These are phyloP conservation scores for Mionectes olivaceus DNA, from an alignment of 2,797 vertebrate genomes.

Conservation along the genomic window DNA sequence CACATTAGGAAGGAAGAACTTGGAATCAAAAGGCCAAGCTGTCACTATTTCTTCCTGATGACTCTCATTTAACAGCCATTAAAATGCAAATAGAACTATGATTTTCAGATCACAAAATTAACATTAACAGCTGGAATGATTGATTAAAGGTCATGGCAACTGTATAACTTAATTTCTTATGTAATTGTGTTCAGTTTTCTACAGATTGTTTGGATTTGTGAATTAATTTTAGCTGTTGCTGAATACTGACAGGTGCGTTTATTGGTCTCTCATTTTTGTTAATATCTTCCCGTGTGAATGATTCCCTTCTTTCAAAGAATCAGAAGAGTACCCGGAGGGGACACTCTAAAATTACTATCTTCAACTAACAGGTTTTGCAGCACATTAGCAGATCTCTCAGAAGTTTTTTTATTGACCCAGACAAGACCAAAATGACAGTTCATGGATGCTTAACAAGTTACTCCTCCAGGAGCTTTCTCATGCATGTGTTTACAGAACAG, in stretches of 20 bases:
- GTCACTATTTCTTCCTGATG: slow-evolving; percentile 86
- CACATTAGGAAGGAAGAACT: slow-evolving; percentile 79
- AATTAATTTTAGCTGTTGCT: slow-evolving; percentile 83
- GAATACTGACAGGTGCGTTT: slow-evolving; percentile 78
- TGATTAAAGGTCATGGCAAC: slow-evolving; percentile 86
- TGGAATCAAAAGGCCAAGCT: slow-evolving; percentile 82
- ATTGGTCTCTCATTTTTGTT: slow-evolving; percentile 72
- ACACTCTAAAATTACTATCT: slow-evolving; percentile 55
- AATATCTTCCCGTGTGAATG: slow-evolving; percentile 51
- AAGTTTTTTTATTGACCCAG: slow-evolving; percentile 57
- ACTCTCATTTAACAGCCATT: slow-evolving; percentile 86
- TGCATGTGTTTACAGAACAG: slow-evolving; percentile 5
- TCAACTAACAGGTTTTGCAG: slow-evolving; percentile 37
- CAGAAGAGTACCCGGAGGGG: slow-evolving; percentile 32
- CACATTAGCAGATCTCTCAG: slow-evolving; percentile 59
- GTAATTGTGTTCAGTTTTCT: slow-evolving; percentile 84
- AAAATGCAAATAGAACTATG: slow-evolving; percentile 89
- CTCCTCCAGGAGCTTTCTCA: slow-evolving; percentile 53
- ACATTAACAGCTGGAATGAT: slow-evolving; percentile 85
- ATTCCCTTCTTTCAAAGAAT: slow-evolving; percentile 36
- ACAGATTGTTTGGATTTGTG: slow-evolving; percentile 83
- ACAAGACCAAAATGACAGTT: slow-evolving; percentile 60
- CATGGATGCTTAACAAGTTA: slow-evolving; percentile 65
- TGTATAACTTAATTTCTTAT: slow-evolving; percentile 85
- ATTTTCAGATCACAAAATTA: slow-evolving; percentile 88